Evolutionary conservation across 2,797 vertebrate species (phyloP), one percentile per base, ranked within the genome.

Genomic region (Bradypodion ventrale): DNA sequence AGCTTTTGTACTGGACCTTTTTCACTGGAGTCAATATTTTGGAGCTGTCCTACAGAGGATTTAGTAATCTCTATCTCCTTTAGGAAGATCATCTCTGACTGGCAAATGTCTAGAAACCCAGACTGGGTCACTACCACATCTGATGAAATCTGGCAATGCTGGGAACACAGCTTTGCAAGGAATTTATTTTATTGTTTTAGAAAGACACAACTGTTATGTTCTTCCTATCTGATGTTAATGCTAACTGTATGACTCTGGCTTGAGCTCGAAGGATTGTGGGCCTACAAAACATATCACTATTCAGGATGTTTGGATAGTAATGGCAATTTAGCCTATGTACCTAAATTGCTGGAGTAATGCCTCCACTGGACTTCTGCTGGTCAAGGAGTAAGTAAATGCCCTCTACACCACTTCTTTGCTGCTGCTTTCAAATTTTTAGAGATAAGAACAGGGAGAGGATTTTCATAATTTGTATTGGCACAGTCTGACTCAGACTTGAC

Each of bases 1-100:
- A 49, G 83, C 7, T 32, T 37, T 40, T 21, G 56, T n/a, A 29
- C 2, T 32, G 32, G 12, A 23, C 23, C 37, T 23, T 2, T 49
- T 75, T 29, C 40, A 37, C 49, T 42, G 35, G 49, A 84, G 70
- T 6, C 40, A 42, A 23, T 40, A 70, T 62, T 60, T 46, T 13
- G 40, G 88, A 89, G 77, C 89, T 92, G 93, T 86, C 85, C 83
- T 89, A 91, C 89, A 89, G 44, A 76, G 0, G 93, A 40, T 78
- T 75, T 73, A 89, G 79, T 75, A 8, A 27, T 75, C 65, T 87
- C 84, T 84, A 87, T 63, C 46, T 87, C 86, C 80, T 85, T 83
- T 78, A 42, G 8, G 49, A 49, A 27, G 83, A 46, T 10, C 32
- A 25, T 35, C 21, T 42, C n/a, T 44, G 21, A 35, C 40, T n/a